Conservation (phyloP, 2,113 vertebrate genomes). For the Charadrius vociferus region DNA sequence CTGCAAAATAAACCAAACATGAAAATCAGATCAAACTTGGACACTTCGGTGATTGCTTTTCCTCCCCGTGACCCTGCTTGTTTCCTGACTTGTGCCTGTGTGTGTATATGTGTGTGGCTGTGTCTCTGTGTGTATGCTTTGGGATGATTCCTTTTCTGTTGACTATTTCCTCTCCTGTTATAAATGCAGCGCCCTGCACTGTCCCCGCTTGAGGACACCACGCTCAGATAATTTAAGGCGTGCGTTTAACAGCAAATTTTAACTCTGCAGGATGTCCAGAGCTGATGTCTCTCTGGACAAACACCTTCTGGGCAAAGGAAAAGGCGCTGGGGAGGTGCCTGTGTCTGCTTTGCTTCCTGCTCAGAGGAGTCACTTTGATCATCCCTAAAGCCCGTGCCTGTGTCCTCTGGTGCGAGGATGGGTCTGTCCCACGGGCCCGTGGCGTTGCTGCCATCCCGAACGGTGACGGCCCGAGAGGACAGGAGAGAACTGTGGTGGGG, state of each 20-base stretch:
- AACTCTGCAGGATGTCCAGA: background rate
- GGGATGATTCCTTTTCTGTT: background rate
- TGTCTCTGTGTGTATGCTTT: rapidly evolving
- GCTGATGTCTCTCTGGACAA: background rate
- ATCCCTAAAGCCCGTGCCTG: rapidly evolving
- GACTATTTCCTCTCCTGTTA: background rate
- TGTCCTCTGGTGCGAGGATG: rapidly evolving
- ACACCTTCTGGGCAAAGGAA: background rate
- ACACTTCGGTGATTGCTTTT: background rate
- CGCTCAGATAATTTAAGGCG: no score
- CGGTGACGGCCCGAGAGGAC: background rate
- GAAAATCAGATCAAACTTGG: background rate
- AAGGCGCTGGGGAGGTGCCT: background rate
- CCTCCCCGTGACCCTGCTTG: background rate
- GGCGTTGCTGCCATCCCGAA: background rate
- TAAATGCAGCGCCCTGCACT: background rate
- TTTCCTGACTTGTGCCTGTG: background rate
- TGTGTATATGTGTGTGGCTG: rapidly evolving
- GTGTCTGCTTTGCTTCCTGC: background rate
- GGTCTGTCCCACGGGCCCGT: background rate
- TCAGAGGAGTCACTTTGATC: background rate
- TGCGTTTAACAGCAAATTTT: background rate
- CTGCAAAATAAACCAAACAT: background rate
- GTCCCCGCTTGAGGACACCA: background rate
- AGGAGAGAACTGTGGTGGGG: background rate